Base-by-base conservation (phyloP, 2,888 invertebrate genomes). In the Ormia ochracea region DNA sequence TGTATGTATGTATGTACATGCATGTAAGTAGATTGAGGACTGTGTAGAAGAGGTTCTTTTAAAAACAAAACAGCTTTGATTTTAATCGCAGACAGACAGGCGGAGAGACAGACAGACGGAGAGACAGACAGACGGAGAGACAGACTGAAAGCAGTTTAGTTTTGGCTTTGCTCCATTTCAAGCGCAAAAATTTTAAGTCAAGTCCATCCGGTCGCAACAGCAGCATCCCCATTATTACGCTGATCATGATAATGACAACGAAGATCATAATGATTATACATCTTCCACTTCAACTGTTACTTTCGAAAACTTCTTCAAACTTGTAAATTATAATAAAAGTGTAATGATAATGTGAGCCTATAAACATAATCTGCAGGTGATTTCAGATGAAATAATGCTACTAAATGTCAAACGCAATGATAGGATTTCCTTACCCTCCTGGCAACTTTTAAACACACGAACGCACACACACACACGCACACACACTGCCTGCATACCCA, bases 251-350 rank as follows among this genome's bases (percentile, higher is more conserved):
- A 14, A 31, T 12, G 10, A 12, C 2, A 4, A 41, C 23, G 4
- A 9, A 21, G 31, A 28, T 48, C 23, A 19, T 31, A 23, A 7
- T 54, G 31, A 17, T 33, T 28, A 28, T 28, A 28, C 14, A 2
- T 52, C 10, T 1, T 14, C 36, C 19, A 21, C 5, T 2, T 41
- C 45, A 54, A 28, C 31, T 59, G 36, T 33, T 26, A 52, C 61
- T 54, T 73, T 61, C 21, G 38, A 38, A 56, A 69, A 74, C 74
- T 73, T 76, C 33, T 56, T 58, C 80, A 80, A 81, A 81, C 78
- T 79, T 81, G 84, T 87, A 87, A 87, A 87, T 87, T 87, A 87
- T 83, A 86, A 86, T 87, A 87, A 87, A 87, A 85, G 87, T 87
- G 87, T 85, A 87, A 86, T 86, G 87, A 84, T 87, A 86, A 87